phyloP scores from a whole-genome alignment of 2,888 invertebrate species.

The Brenthis hecate region DNA sequence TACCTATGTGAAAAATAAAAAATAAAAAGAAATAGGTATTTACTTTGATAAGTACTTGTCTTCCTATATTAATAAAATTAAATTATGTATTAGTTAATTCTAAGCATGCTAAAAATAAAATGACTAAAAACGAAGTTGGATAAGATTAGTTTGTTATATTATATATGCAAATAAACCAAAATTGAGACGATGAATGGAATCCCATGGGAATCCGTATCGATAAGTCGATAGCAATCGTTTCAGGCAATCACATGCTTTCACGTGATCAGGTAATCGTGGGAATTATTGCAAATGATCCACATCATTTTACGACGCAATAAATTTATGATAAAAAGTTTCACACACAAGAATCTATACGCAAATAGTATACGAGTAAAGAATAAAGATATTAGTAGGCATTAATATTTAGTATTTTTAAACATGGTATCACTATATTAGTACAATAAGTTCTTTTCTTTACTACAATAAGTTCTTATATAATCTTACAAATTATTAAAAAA shows the following conservation, averaged over 20 bases:
- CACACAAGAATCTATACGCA: slow-evolving; percentile 31
- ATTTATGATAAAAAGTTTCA: slow-evolving; percentile 48
- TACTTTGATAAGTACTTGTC: too few relatives aligned
- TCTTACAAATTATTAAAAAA: too few relatives aligned
- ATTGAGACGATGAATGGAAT: slow-evolving; percentile 53
- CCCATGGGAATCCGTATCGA: slow-evolving; percentile 65
- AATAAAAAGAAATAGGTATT: too few relatives aligned
- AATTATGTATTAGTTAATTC: too few relatives aligned
- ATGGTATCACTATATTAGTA: neutral
- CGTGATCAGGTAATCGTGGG: slow-evolving; percentile 65
- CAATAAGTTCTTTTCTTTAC: too few relatives aligned
- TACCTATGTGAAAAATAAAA: too few relatives aligned
- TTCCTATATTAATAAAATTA: too few relatives aligned
- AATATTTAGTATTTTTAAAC: neutral
- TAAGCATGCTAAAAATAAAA: too few relatives aligned
- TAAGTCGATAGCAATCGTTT: slow-evolving; percentile 62
- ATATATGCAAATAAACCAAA: slow-evolving; percentile 53
- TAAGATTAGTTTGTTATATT: too few relatives aligned
- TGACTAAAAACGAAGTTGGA: too few relatives aligned
- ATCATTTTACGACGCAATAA: slow-evolving; percentile 52
- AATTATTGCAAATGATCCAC: slow-evolving; percentile 58
- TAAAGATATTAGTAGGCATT: too few relatives aligned
- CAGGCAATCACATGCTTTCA: slow-evolving; percentile 65
- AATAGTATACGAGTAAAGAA: neutral
- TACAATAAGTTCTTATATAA: neutral